phyloP scores from a whole-genome alignment of 1,140 invertebrate species.

The Brachionus manjavacas region DNA sequence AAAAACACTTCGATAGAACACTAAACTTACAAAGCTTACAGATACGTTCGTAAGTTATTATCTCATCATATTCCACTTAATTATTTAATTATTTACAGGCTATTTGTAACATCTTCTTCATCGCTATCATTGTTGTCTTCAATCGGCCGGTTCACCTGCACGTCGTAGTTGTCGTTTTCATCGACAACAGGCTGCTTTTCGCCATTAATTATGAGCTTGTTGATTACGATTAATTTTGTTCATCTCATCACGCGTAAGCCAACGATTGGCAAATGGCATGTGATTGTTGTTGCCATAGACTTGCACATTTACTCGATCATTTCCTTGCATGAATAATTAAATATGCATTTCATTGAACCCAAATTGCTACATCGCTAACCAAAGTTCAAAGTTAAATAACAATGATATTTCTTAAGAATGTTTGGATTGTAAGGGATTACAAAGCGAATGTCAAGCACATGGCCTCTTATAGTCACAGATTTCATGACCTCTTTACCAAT shows the following conservation, averaged over 20 bases:
- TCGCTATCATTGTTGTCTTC: neutral
- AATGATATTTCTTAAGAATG: neutral
- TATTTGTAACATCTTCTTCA: neutral
- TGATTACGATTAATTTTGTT: neutral
- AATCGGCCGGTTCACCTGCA: neutral
- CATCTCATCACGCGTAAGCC: neutral
- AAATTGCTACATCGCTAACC: neutral
- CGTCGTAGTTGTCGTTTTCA: neutral
- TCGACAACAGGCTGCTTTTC: neutral
- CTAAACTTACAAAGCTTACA: neutral
- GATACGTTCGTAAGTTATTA: neutral
- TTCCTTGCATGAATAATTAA: neutral
- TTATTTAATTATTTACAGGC: neutral
- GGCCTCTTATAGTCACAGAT: neutral
- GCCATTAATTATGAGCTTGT: neutral
- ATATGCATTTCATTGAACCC: neutral
- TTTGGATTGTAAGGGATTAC: neutral
- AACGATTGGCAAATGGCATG: neutral
- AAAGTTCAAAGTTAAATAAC: neutral
- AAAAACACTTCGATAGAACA: neutral
- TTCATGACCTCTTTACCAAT: neutral
- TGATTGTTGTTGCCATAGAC: neutral
- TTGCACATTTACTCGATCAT: neutral
- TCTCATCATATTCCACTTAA: neutral
- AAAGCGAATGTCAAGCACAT: neutral